phyloP scores from a whole-genome alignment of 1,140 invertebrate genomes.

The Choristoneura fumiferana region DNA sequence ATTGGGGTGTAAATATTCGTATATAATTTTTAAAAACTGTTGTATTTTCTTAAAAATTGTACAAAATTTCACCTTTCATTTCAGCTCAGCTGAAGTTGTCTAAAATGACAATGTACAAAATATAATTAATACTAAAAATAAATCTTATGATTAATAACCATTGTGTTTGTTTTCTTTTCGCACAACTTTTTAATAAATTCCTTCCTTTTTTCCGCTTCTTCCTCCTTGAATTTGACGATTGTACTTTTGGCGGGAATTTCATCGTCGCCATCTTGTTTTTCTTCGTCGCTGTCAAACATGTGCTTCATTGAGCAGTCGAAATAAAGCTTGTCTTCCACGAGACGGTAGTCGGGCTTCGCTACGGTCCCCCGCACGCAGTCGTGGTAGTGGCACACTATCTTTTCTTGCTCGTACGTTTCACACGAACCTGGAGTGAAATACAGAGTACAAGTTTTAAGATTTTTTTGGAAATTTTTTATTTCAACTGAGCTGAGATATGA shows the following conservation, averaged over 20 bases:
- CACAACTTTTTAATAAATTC: conserved; percentile 30
- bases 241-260: conserved; percentile 22
- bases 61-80: too few relatives aligned
- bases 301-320: conserved; percentile 70
- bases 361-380: conserved; percentile 77
- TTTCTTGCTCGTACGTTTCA: conserved; percentile 84
- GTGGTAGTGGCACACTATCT: conserved; percentile 80
- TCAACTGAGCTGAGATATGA: too few relatives aligned
- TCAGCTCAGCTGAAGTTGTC: background rate
- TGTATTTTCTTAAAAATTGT: too few relatives aligned
- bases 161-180: conserved; percentile 58
- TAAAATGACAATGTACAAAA: conserved; percentile 20
- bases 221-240: conserved; percentile 20
- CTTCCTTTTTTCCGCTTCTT: conserved; percentile 24
- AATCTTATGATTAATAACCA: conserved; percentile 73
- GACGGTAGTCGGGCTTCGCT: conserved; percentile 55
- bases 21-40: too few relatives aligned
- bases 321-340: conserved; percentile 68
- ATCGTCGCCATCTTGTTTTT: conserved; percentile 10
- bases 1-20: too few relatives aligned
- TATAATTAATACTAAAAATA: conserved; percentile 56
- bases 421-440: conserved; percentile 78
- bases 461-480: too few relatives aligned
- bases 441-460: too few relatives aligned
- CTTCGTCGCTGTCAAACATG: conserved; percentile 45